A percentile compares a stretch with the other conserved stretches of the same genome.
Evolutionary conservation across 2,888 invertebrate species (phyloP).

Genomic region (Leptopterna dolabrata): DNA sequence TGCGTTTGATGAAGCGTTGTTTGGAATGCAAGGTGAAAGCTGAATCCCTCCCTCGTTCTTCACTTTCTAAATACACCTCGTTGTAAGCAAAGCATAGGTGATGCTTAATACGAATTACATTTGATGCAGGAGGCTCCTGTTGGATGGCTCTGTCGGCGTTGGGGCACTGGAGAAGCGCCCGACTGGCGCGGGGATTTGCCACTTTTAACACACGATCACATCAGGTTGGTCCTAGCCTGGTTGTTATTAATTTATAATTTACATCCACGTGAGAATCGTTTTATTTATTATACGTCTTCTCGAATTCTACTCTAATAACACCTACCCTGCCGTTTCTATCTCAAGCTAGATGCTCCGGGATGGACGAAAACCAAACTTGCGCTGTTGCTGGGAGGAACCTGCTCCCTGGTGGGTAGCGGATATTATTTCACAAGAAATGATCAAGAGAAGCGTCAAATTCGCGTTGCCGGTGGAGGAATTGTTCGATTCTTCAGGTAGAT

Average conservation of each 20-base stretch:
- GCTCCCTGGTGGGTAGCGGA: neutral
- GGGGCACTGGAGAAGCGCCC: neutral
- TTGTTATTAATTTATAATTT: no score
- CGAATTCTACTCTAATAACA: no score
- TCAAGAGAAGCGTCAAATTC: slow-evolving; percentile 54
- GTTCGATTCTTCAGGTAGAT: slow-evolving; percentile 57
- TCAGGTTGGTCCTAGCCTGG: neutral
- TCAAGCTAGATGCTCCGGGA: neutral
- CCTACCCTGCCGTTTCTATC: neutral
- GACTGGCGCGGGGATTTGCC: neutral
- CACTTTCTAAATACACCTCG: neutral
- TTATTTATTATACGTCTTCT: no score
- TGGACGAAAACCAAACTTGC: slow-evolving; percentile 22
- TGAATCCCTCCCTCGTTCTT: neutral
- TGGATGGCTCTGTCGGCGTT: neutral
- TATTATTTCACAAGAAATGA: slow-evolving; percentile 56
- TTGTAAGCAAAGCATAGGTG: no score
- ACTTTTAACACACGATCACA: neutral
- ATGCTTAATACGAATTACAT: no score
- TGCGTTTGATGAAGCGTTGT: no score
- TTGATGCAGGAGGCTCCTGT: neutral
- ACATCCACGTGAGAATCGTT: no score
- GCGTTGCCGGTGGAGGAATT: slow-evolving; percentile 57
- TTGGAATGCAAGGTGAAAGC: neutral
- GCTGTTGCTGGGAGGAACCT: slow-evolving; percentile 9